phyloP scores from a whole-genome alignment of 2,888 invertebrate species.

The Acanthosepion lycidas region DNA sequence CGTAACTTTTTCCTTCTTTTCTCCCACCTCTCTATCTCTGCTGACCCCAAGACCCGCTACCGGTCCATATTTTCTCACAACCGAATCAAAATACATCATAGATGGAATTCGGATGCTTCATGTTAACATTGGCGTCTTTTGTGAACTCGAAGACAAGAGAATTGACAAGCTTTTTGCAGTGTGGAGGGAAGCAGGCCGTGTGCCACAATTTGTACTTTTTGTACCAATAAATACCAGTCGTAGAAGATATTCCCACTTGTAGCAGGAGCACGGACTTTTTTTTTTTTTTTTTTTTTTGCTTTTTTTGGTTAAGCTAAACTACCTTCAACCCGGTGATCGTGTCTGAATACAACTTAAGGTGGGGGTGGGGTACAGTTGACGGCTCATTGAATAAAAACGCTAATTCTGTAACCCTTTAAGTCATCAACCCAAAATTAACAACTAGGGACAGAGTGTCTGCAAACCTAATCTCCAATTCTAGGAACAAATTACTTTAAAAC shows the following conservation, averaged over 20 bases:
- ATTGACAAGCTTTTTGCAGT: background rate
- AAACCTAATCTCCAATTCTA: background rate
- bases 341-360: background rate
- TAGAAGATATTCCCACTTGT: background rate
- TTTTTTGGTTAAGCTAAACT: background rate
- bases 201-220: too few relatives aligned
- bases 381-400: background rate
- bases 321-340: background rate
- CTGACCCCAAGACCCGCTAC: too few relatives aligned
- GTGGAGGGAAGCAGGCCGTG: background rate
- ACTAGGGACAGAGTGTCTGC: background rate
- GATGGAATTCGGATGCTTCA: background rate
- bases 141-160: background rate
- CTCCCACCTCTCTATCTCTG: too few relatives aligned
- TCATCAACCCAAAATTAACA: too few relatives aligned
- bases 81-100: background rate
- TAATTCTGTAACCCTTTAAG: too few relatives aligned
- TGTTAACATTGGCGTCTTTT: background rate
- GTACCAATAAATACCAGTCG: too few relatives aligned
- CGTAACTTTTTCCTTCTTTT: too few relatives aligned
- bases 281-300: background rate
- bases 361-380: background rate
- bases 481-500: background rate
- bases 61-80: too few relatives aligned
- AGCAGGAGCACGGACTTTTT: background rate